These are phyloP conservation scores for Pemphigus obesinymphae DNA, from an alignment of 1,140 invertebrate genomes.

Conservation along the genomic window DNA sequence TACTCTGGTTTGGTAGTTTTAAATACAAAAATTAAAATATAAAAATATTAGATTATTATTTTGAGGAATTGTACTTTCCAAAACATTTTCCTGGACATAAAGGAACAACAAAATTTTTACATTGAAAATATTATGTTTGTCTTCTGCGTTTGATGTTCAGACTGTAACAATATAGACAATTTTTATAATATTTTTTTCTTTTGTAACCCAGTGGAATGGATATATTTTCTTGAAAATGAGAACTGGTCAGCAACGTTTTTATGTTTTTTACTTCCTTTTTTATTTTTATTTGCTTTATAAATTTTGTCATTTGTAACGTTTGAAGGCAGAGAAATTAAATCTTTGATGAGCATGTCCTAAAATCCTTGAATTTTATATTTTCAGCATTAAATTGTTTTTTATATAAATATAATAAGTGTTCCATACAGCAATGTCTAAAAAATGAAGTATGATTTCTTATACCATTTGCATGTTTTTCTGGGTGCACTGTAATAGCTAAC, in stretches of 20 bases:
- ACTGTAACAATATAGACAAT: not conserved
- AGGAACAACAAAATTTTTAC: not conserved
- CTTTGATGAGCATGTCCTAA: not conserved
- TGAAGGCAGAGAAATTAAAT: not conserved
- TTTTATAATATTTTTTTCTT: slow-evolving; percentile 2
- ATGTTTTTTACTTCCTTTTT: not conserved
- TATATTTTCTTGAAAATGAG: not conserved
- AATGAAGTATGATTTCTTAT: slow-evolving; percentile 30
- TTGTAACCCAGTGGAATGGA: not conserved
- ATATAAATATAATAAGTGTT: not conserved
- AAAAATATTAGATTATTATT: not conserved
- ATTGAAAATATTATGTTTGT: not conserved
- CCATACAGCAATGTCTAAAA: not conserved
- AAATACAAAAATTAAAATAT: not conserved
- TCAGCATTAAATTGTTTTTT: not conserved
- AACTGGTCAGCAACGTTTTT: not conserved
- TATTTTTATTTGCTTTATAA: not conserved
- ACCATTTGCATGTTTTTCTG: slow-evolving; percentile 38
- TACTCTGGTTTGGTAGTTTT: not conserved
- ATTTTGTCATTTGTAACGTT: not conserved
- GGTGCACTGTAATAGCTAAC: slow-evolving; percentile 18
- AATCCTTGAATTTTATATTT: not conserved
- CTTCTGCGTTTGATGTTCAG: not conserved
- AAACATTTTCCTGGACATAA: not conserved
- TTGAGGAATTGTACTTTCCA: not conserved